phyloP scores from a whole-genome alignment of 1,140 invertebrate genomes.

The Drosophila eugracilis region DNA sequence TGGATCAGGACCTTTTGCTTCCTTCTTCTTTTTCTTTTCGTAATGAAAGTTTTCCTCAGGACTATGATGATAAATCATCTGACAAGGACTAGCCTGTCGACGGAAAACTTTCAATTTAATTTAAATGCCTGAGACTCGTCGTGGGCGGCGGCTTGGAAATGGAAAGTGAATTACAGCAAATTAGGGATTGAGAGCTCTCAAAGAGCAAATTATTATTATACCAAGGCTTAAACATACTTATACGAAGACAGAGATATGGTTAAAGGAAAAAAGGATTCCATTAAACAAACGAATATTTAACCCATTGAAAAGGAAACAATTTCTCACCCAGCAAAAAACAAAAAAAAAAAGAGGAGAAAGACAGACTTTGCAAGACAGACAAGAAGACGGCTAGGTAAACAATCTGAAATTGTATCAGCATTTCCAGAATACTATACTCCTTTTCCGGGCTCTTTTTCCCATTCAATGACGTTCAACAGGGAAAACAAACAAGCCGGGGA shows the following conservation, averaged over 20 bases:
- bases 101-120: conserved; percentile 69
- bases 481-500: conserved; percentile 30
- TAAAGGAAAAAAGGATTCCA: not conserved
- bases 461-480: conserved; percentile 60
- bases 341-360: not conserved
- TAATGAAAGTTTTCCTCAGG: conserved; percentile 47
- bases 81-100: conserved; percentile 33
- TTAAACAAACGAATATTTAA: not conserved
- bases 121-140: conserved; percentile 45
- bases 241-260: not conserved
- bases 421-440: conserved; percentile 32
- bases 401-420: conserved; percentile 45
- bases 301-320: conserved; percentile 9
- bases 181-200: conserved; percentile 14
- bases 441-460: conserved; percentile 8
- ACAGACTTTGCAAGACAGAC: conserved; percentile 6
- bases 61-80: conserved; percentile 73
- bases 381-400: conserved; percentile 27
- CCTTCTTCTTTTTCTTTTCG: conserved; percentile 57
- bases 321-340: too few relatives aligned
- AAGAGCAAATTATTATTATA: conserved; percentile 25
- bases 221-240: not conserved
- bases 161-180: conserved; percentile 37
- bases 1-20: conserved; percentile 23
- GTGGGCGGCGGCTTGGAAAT: conserved; percentile 7